Base-by-base conservation (phyloP, 2,797 vertebrate species). In the Coranthus polyacanthus region DNA sequence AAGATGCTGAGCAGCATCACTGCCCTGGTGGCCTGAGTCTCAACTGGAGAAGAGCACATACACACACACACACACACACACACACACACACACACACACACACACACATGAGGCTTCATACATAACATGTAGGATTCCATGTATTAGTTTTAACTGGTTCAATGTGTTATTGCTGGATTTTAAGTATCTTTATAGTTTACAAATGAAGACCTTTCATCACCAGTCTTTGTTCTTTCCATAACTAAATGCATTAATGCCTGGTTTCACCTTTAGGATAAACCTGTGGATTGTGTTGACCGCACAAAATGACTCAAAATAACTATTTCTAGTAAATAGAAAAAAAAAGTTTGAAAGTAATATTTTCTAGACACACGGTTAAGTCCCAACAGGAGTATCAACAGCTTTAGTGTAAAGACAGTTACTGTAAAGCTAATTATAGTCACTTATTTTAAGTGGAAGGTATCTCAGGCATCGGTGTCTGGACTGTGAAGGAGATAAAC, bases 1-100 rank as follows among this genome's bases (percentile, higher is more conserved):
- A 96, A 73, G 45, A 97, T 93, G 38, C 95, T 93, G 49, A 93
- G 46, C 47, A 97, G 85, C 94, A 99, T 94, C 83, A 96, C 72
- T 0, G 93, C 95, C 1, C 96, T 93, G 1, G 95, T 95, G 0
- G 90, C 93, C 88, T 96, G 96, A 70, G 96, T 77, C 26, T 90
- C 93, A 50, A 61, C 97, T 98, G 61, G 16, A 71, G 34, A 17
- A 22, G 46, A 13, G 74, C 24, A 26, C 24, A n/a, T 12, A 11
- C 20, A 8, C 8, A 54, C 13, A 39, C 34, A 53, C 6, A 37
- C 9, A 12, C 12, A 37, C 34, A 10, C 34, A 36, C 8, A 10
- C 34, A 36, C 12, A 36, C 7, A 36, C 34, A 10, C 12, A 10
- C 9, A 36, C 34, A 5, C 2, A 6, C 12, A 36, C 12, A 10